phyloP scores from a whole-genome alignment of 2,113 vertebrate genomes.

The Brachirus orientalis region DNA sequence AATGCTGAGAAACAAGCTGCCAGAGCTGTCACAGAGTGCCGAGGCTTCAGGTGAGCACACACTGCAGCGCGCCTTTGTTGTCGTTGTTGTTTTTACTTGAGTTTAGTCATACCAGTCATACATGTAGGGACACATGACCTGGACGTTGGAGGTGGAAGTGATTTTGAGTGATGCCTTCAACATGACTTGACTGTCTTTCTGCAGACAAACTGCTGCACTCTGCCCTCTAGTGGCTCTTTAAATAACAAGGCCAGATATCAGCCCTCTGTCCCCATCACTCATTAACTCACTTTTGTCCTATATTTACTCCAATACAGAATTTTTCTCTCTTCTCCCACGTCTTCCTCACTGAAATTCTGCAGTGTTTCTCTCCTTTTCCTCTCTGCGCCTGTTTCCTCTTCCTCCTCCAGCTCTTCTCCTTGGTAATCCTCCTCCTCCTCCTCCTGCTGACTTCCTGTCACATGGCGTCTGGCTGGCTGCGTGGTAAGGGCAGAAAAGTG shows the following conservation, averaged over 20 bases:
- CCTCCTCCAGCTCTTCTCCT: slow-evolving; percentile 62
- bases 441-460: slow-evolving; percentile 75
- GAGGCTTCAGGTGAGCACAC: slow-evolving; percentile 86
- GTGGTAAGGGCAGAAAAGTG: slow-evolving; percentile 75
- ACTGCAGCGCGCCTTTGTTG: too few species aligned
- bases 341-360: slow-evolving; percentile 11
- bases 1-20: slow-evolving; percentile 85
- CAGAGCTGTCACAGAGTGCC: slow-evolving; percentile 89
- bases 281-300: background rate
- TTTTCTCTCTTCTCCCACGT: background rate
- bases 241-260: background rate
- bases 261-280: background rate
- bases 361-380: slow-evolving; percentile 34
- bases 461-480: slow-evolving; percentile 58
- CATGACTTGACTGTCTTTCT: background rate
- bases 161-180: background rate
- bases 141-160: background rate
- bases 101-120: too few species aligned
- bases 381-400: slow-evolving; percentile 29
- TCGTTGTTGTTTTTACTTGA: too few species aligned
- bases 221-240: slow-evolving; percentile 40
- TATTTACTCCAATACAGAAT: background rate
- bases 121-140: too few species aligned
- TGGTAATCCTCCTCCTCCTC: slow-evolving; percentile 68
- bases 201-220: slow-evolving; percentile 7